These are phyloP conservation scores for Myanophis thanlyinensis DNA, from an alignment of 2,113 vertebrate species.

Conservation along the genomic window DNA sequence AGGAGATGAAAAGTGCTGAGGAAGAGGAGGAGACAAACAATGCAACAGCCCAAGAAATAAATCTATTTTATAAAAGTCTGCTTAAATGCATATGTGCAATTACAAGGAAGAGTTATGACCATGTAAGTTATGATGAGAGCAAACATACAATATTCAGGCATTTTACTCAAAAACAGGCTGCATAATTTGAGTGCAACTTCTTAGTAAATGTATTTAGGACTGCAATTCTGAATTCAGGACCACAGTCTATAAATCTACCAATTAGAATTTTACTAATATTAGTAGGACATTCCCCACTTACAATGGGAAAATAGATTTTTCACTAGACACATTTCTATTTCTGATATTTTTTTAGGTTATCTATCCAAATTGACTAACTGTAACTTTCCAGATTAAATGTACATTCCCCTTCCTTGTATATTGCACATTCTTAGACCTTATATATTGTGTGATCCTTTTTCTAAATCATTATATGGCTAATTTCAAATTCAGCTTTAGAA, in stretches of 20 bases:
- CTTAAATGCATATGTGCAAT: constrained; percentile 53
- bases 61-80: constrained; percentile 63
- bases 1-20: constrained; percentile 40
- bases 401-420: constrained; percentile 44
- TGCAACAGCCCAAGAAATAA: constrained; percentile 49
- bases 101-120: constrained; percentile 57
- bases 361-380: neutral
- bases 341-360: neutral
- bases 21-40: constrained; percentile 39
- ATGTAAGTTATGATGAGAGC: constrained; percentile 42
- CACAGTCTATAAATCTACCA: constrained; percentile 34
- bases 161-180: neutral
- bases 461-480: constrained; percentile 55
- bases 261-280: constrained; percentile 32
- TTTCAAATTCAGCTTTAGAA: constrained; percentile 29
- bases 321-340: neutral
- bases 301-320: neutral
- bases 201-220: neutral
- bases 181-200: neutral
- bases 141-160: constrained; percentile 23
- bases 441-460: constrained; percentile 31
- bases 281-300: constrained; percentile 3
- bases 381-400: constrained; percentile 27
- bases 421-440: constrained; percentile 40
- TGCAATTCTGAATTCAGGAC: neutral